These are phyloP conservation scores for Chiridota heheva DNA, from an alignment of 35 echinoderm and acorn worm genomes.

Conservation along the genomic window DNA sequence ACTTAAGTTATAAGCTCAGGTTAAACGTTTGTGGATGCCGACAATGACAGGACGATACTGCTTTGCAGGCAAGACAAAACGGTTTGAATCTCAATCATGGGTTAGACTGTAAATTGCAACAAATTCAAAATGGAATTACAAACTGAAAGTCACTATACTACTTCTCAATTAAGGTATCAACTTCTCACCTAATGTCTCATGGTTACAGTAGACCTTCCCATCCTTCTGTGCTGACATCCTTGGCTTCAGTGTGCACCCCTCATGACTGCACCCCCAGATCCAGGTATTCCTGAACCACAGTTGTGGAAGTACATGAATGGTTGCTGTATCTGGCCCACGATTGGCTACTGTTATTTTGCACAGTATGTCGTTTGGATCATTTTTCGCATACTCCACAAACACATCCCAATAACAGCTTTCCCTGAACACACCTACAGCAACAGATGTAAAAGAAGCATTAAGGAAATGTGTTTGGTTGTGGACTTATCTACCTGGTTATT, in stretches of 20 bases:
- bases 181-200: constrained; percentile 81
- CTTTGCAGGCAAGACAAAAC: no score
- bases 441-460: not conserved
- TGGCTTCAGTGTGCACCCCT: constrained; percentile 95
- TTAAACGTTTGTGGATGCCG: no score
- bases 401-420: constrained; percentile 94
- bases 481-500: no score
- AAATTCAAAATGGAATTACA: no score
- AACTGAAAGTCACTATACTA: no score
- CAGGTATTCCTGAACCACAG: constrained; percentile 94
- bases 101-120: no score
- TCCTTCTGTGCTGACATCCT: constrained; percentile 76
- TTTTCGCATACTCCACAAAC: constrained; percentile 95
- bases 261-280: constrained; percentile 97
- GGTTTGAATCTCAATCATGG: no score
- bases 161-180: no score
- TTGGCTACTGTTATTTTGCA: constrained; percentile 91
- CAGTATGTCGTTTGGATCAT: constrained; percentile 87
- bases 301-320: constrained; percentile 88
- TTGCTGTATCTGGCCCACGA: constrained; percentile 86
- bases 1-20: no score
- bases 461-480: no score
- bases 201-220: constrained; percentile 66
- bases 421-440: constrained; percentile 75
- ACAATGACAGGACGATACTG: no score